These are phyloP conservation scores for Rhagoletis zephyria DNA, from an alignment of 1,140 invertebrate species.

Conservation along the genomic window DNA sequence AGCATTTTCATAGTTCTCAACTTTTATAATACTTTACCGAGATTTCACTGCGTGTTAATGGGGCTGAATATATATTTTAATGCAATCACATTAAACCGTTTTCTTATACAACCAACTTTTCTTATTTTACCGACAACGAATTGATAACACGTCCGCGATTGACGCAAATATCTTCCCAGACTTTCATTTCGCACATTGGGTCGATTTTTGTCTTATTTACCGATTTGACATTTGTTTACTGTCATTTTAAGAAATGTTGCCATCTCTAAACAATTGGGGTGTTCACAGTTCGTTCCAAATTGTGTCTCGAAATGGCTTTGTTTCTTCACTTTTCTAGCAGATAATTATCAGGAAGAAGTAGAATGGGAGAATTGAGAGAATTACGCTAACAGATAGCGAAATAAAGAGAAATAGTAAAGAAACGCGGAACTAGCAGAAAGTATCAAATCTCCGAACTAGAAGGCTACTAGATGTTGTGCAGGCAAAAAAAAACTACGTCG, in stretches of 20 bases:
- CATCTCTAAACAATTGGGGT: not conserved
- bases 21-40: not conserved
- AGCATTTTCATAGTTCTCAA: not conserved
- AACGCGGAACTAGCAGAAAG: too few species aligned
- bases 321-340: too few species aligned
- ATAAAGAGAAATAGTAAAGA: too few species aligned
- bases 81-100: not conserved
- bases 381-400: too few species aligned
- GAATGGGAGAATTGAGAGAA: too few species aligned
- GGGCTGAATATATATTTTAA: not conserved
- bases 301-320: too few species aligned
- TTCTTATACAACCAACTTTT: not conserved
- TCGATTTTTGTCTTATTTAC: not conserved
- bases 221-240: not conserved
- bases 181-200: not conserved
- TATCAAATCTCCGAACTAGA: too few species aligned
- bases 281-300: too few species aligned
- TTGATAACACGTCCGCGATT: not conserved
- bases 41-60: not conserved
- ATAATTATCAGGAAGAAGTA: too few species aligned
- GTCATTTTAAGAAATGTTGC: not conserved
- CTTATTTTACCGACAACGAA: not conserved
- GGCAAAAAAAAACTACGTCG: too few species aligned
- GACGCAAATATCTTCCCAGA: slow-evolving; percentile 15
- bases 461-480: too few species aligned